Base-by-base conservation (phyloP, 2,888 invertebrate genomes). In the Empis livida region DNA sequence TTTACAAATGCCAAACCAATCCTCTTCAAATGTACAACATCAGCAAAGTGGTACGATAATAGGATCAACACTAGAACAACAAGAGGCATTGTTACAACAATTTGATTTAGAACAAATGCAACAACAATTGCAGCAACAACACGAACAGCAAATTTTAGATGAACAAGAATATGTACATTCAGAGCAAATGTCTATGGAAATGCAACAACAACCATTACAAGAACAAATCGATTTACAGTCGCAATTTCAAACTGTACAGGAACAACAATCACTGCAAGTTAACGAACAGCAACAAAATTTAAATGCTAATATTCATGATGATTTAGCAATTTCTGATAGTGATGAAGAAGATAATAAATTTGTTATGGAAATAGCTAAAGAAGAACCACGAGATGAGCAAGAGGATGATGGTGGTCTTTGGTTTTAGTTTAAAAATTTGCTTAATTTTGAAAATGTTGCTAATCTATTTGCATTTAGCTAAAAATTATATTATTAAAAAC, bases 251-350 rank as follows among this genome's bases (percentile, higher is more conserved):
- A 2, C 20, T 10, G 17, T 20, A 20, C 20, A 11, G 13, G 5
- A 40, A 38, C 16, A 15, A 8, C 10, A 38, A n/a, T 10, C n/a
- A 14, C 17, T n/a, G 15, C 16, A n/a, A 10, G 49, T 57, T 2
- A 56, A 54, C 20, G 58, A 57, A 45, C 61, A 48, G 27, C 49
- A 48, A 41, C 48, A 51, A 14, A 41, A 43, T 38, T 11, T 48
- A 17, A 44, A 46, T 50, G 55, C 31, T 46, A 65, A 50, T 45
- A 50, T 31, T 35, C 31, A 82, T 55, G 81, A 81, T 50, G 84
- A 86, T 67, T 70, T 86, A 47, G 82, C 81, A 23, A 82, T 86
- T 32, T 84, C 84, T 30, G 86, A 87, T 55, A 85, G 84, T 49
- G 86, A 85, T 44, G 83, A 83, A 51, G 68, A 67, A 32, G 63